Conservation (phyloP, 2,797 vertebrate genomes). For the Falco rusticolus region DNA sequence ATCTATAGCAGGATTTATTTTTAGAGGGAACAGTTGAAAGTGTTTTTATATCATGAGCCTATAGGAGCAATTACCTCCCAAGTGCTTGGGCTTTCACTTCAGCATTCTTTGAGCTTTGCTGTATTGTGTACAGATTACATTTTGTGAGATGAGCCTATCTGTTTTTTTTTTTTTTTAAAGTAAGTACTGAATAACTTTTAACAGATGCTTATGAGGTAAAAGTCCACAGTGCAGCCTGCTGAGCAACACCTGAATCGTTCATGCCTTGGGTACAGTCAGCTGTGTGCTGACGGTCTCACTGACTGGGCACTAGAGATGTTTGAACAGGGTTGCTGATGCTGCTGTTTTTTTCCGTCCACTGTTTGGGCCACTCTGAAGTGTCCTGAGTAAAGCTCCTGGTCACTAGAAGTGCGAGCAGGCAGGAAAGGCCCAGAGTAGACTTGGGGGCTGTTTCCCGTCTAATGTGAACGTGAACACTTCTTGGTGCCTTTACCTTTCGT, state of each 20-base stretch:
- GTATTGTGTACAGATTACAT: not conserved
- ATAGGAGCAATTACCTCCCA: conserved; percentile 21
- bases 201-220: not conserved
- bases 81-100: conserved; percentile 54
- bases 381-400: not conserved
- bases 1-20: conserved; percentile 12
- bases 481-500: not conserved
- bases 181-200: not conserved
- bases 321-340: not conserved
- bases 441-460: not conserved
- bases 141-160: conserved; percentile 9
- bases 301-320: not conserved
- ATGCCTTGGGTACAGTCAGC: not conserved
- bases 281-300: not conserved
- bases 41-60: conserved; percentile 31
- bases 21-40: not conserved
- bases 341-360: not conserved
- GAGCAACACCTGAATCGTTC: not conserved
- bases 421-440: not conserved
- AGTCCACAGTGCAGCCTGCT: not conserved
- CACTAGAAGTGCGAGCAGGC: not conserved
- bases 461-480: accelerated
- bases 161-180: not conserved
- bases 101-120: conserved; percentile 37
- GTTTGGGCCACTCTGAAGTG: not conserved